Conservation (phyloP, 2,888 invertebrate species). For the Pseudococcus jackbeardsleyi region DNA sequence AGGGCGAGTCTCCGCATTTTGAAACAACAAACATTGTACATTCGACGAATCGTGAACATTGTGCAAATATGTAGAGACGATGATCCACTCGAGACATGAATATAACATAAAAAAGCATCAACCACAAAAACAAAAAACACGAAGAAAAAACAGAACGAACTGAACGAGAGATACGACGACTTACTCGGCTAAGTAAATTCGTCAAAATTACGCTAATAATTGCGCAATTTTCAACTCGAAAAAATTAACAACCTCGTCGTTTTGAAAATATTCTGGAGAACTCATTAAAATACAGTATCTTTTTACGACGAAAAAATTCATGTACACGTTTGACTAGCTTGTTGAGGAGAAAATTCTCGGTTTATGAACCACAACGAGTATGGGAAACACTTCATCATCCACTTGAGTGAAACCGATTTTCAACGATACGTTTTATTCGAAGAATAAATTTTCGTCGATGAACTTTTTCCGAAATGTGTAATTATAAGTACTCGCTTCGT, state of each 20-base stretch:
- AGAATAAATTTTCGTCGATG: too few relatives aligned
- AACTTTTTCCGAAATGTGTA: too few relatives aligned
- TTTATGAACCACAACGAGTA: not conserved
- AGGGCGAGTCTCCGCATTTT: not conserved
- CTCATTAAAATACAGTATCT: conserved; percentile 41
- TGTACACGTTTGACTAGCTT: conserved; percentile 27
- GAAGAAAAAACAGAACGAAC: not conserved
- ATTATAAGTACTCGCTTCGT: too few relatives aligned
- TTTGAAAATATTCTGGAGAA: conserved; percentile 36
- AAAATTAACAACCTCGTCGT: conserved; percentile 42
- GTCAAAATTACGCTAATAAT: conserved; percentile 36
- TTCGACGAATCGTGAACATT: not conserved
- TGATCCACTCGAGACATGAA: conserved; percentile 26
- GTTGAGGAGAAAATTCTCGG: not conserved
- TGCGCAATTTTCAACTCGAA: conserved; percentile 18
- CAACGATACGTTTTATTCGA: too few relatives aligned
- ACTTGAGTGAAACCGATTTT: too few relatives aligned
- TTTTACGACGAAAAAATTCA: conserved; percentile 42
- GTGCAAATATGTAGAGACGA: not conserved
- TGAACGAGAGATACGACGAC: not conserved
- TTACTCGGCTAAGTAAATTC: not conserved
- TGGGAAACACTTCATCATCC: not conserved
- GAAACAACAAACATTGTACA: not conserved
- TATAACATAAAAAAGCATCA: too few relatives aligned
- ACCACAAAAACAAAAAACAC: not conserved